These are phyloP conservation scores for Pseudorectes ferrugineus DNA, from an alignment of 2,113 vertebrate genomes.

Conservation along the genomic window DNA sequence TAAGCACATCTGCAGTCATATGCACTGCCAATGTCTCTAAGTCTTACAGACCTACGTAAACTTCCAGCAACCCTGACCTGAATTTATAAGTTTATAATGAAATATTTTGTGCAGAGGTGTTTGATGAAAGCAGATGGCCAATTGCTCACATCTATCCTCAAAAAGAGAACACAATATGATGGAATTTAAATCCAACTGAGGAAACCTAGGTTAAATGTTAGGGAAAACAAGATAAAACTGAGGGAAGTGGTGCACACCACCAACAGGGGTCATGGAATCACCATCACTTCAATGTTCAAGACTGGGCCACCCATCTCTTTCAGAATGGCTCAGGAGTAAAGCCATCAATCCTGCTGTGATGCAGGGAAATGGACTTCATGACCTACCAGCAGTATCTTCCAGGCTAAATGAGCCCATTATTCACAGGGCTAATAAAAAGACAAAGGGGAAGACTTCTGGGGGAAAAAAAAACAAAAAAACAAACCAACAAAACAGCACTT, in stretches of 20 bases:
- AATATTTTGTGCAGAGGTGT: neutral
- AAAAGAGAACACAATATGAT: neutral
- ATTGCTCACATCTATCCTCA: neutral
- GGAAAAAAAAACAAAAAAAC: too few species aligned
- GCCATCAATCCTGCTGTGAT: constrained; percentile 26
- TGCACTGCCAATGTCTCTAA: neutral
- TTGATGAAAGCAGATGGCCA: neutral
- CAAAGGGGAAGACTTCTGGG: neutral
- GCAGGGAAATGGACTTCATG: constrained; percentile 5
- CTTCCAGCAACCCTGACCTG: neutral
- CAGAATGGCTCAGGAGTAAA: constrained; percentile 17
- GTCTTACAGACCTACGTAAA: neutral
- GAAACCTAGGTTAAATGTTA: neutral
- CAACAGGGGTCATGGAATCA: constrained; percentile 37
- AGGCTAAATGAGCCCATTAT: constrained; percentile 40
- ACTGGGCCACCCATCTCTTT: constrained; percentile 41
- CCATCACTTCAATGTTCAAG: neutral
- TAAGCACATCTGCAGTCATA: neutral
- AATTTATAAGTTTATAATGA: neutral
- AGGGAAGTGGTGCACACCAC: neutral
- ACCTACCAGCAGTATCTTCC: constrained; percentile 17
- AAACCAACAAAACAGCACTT: neutral
- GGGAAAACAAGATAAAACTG: neutral
- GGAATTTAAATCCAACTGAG: neutral
- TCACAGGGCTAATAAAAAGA: constrained; percentile 51